phyloP scores from a whole-genome alignment of 2,888 invertebrate species.

The Thysanoteuthis rhombus region DNA sequence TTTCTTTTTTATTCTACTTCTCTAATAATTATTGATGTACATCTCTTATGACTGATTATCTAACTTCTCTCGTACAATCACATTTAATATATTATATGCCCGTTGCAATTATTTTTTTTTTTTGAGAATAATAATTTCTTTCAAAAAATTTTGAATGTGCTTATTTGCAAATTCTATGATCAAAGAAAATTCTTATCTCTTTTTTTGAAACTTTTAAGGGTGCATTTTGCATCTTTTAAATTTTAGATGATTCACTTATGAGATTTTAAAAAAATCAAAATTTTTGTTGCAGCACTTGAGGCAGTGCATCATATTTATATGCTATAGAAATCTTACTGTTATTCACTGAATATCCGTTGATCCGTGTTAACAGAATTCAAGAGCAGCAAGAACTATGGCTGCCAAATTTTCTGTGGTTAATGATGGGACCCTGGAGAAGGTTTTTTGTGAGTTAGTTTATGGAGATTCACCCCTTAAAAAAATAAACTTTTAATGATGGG shows the following conservation, averaged over 20 bases:
- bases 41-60: neutral
- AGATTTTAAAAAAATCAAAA: neutral
- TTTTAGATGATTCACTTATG: neutral
- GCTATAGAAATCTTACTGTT: neutral
- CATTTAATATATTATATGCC: too few species aligned
- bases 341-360: too few species aligned
- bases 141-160: neutral
- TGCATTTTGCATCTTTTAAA: neutral
- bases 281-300: neutral
- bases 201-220: slow-evolving; percentile 12
- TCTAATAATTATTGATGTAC: neutral
- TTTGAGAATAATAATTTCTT: neutral
- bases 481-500: too few species aligned
- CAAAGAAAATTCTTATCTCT: neutral
- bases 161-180: neutral
- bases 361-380: too few species aligned
- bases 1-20: neutral
- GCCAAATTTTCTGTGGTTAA: too few species aligned
- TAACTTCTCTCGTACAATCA: too few species aligned
- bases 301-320: neutral
- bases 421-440: too few species aligned
- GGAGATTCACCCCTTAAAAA: too few species aligned
- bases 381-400: too few species aligned
- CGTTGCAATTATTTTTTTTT: neutral
- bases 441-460: too few species aligned